Base-by-base conservation (phyloP, 2,888 invertebrate genomes). In the Panzeria rudis region DNA sequence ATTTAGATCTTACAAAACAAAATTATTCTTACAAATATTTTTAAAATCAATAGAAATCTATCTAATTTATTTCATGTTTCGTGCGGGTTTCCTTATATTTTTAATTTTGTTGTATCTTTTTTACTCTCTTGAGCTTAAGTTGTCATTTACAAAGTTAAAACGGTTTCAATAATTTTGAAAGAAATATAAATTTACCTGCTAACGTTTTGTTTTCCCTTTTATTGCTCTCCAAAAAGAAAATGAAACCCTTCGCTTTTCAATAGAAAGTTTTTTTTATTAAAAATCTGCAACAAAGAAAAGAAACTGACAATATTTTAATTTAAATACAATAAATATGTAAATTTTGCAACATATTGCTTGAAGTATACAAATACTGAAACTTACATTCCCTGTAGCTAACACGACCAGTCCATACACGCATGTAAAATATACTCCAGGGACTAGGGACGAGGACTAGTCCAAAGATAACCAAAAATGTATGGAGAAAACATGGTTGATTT, bases 321-420 rank as follows among this genome's bases (percentile, higher is more conserved):
- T 81, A 72, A 73, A 81, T 62, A 81, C 77, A 81, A 81, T 73
- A 81, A 84, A 84, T 68, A 84, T 84, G 84, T 52, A 81, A 81
- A 84, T 84, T 73, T 61, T 29, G n/a, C 11, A 61, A 44, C 61
- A 68, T 73, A 80, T 66, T 80, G 64, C 66, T 50, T 8, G 15
- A 23, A 56, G 4, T 3, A 25, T n/a, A 41, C 29, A 32, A 20
- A 47, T 8, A 52, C 11, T 20, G 15, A 56, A 8, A 25, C 23
- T n/a, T n/a, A n/a, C n/a, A n/a, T n/a, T n/a, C n/a, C n/a, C n/a
- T n/a, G n/a, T n/a, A n/a, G n/a, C n/a, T n/a, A n/a, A n/a, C n/a
- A n/a, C n/a, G n/a, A n/a, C n/a, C n/a, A n/a, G n/a, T n/a, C n/a
- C n/a, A n/a, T n/a, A n/a, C n/a, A n/a, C n/a, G n/a, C n/a, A n/a